Evolutionary conservation across 2,113 vertebrate species (phyloP).

Genomic region (Saiga tatarica): DNA sequence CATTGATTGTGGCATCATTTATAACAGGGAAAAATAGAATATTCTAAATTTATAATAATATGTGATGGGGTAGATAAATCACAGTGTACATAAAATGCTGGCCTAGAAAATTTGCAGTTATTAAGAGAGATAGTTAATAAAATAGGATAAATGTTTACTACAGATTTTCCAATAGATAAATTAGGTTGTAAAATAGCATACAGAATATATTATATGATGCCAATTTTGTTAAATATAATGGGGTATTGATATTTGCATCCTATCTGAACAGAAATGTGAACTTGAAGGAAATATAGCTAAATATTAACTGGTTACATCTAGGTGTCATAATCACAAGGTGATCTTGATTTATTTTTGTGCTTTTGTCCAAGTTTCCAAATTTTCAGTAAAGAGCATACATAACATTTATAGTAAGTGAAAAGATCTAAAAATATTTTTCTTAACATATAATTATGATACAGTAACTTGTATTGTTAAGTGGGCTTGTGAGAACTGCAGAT

Average conservation of each 20-base stretch:
- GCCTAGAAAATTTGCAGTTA: background rate
- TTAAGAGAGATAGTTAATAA: slow-evolving; percentile 13
- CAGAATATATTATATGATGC: background rate
- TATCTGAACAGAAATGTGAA: background rate
- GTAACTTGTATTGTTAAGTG: slow-evolving; percentile 16
- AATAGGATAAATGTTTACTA: background rate
- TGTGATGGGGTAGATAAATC: background rate
- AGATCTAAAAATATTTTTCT: slow-evolving; percentile 48
- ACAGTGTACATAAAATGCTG: background rate
- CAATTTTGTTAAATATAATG: background rate
- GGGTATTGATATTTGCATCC: background rate
- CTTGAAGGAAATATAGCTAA: background rate
- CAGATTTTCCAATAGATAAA: background rate
- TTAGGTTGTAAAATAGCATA: background rate
- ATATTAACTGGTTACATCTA: background rate
- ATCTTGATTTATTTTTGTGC: slow-evolving; percentile 26
- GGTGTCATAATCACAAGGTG: background rate
- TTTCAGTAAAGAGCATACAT: background rate
- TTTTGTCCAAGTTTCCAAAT: slow-evolving; percentile 23
- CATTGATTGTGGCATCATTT: background rate
- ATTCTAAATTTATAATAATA: background rate
- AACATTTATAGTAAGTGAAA: slow-evolving; percentile 31
- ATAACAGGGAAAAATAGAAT: background rate
- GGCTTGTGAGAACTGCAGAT: slow-evolving; percentile 46
- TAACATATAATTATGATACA: slow-evolving; percentile 27